These are phyloP conservation scores for Euplexia lucipara DNA, from an alignment of 2,888 invertebrate genomes.

Conservation along the genomic window DNA sequence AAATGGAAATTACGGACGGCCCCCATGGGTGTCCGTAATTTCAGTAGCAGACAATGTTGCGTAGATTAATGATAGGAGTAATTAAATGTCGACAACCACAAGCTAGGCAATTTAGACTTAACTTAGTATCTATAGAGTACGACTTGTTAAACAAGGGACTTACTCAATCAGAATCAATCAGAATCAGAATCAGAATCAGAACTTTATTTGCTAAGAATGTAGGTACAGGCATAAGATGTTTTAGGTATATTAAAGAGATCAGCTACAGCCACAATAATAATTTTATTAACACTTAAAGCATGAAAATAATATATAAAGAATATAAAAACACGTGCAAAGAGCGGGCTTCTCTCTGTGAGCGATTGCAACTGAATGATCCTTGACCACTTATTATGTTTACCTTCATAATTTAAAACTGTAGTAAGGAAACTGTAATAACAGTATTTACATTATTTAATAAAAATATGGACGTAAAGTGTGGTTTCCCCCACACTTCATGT, in stretches of 20 bases:
- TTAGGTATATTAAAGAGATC: too few relatives aligned
- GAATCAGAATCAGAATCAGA: too few relatives aligned
- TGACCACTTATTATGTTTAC: too few relatives aligned
- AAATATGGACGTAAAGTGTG: neutral
- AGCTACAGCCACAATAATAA: neutral
- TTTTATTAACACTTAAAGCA: neutral
- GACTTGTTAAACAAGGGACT: neutral
- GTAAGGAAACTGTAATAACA: too few relatives aligned
- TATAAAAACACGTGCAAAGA: too few relatives aligned
- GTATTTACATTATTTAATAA: too few relatives aligned
- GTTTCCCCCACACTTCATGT: neutral
- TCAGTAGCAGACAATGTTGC: conserved; percentile 32
- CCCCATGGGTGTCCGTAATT: conserved; percentile 25
- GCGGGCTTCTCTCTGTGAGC: too few relatives aligned
- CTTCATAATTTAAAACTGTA: too few relatives aligned
- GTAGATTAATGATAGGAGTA: conserved; percentile 55
- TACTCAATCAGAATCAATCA: too few relatives aligned
- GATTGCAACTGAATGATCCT: too few relatives aligned
- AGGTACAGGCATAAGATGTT: too few relatives aligned
- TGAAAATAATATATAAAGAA: neutral
- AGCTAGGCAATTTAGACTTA: conserved; percentile 37
- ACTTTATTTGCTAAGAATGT: too few relatives aligned
- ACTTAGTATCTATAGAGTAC: conserved; percentile 4
- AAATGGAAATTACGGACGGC: conserved; percentile 38
- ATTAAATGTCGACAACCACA: conserved; percentile 50